Conservation (phyloP, 2,888 invertebrate species). For the Cordilura impudica region DNA sequence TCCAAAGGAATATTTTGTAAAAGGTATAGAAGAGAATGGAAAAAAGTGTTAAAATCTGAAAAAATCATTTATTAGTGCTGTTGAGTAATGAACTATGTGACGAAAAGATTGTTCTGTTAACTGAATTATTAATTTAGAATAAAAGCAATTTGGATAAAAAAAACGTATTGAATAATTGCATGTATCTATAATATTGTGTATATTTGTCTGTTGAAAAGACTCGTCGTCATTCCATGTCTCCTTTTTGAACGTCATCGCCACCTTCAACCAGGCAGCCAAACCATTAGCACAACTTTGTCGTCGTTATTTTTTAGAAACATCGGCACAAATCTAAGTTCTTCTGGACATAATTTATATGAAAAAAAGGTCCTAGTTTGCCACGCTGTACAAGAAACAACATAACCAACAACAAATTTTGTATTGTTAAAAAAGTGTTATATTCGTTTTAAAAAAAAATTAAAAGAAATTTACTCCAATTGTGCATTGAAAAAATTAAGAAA, state of each 20-base stretch:
- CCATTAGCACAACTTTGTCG: constrained; percentile 46
- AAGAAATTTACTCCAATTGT: constrained; percentile 33
- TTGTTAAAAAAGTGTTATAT: not conserved
- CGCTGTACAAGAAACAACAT: not conserved
- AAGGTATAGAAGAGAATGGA: not conserved
- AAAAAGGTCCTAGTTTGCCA: constrained; percentile 19
- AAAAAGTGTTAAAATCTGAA: not conserved
- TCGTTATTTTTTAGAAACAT: constrained; percentile 47
- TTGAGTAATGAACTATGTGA: not conserved
- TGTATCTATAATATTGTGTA: constrained; percentile 63
- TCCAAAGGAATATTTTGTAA: constrained; percentile 2
- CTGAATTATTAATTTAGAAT: not conserved
- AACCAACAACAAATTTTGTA: not conserved
- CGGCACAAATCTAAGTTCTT: constrained; percentile 45
- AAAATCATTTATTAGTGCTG: constrained; percentile 5
- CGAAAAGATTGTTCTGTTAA: constrained; percentile 14
- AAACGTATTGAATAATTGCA: constrained; percentile 58
- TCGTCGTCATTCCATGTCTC: constrained; percentile 58
- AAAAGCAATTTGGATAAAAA: constrained; percentile 15
- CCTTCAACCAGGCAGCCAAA: constrained; percentile 44
- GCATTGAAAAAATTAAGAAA: constrained; percentile 37
- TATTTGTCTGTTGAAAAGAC: constrained; percentile 57
- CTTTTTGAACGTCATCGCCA: constrained; percentile 58
- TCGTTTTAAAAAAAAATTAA: too few species aligned
- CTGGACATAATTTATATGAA: constrained; percentile 23